Evolutionary conservation across 2,888 invertebrate genomes (phyloP).

Genomic region (Molorchus minor): DNA sequence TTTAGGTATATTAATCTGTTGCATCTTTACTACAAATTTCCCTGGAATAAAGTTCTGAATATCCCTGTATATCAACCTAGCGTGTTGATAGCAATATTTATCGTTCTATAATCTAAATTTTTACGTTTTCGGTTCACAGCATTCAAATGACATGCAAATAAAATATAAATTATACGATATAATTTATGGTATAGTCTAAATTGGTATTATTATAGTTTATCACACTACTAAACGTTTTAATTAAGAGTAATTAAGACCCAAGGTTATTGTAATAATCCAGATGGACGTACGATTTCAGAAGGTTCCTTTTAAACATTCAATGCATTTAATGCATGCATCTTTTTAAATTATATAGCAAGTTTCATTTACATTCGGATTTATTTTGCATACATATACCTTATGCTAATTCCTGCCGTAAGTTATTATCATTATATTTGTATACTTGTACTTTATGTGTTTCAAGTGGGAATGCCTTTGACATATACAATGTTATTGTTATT

Average conservation of each 20-base stretch:
- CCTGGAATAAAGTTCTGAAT: too few relatives aligned
- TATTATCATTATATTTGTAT: slow-evolving; percentile 40
- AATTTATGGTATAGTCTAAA: slow-evolving; percentile 53
- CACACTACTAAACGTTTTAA: slow-evolving; percentile 58
- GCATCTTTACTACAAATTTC: too few relatives aligned
- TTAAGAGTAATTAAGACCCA: slow-evolving; percentile 58
- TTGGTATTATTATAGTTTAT: slow-evolving; percentile 56
- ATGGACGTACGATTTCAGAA: slow-evolving; percentile 23
- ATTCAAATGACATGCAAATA: slow-evolving; percentile 47
- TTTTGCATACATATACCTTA: slow-evolving; percentile 38
- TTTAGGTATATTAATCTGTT: too few relatives aligned
- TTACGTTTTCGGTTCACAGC: slow-evolving; percentile 35
- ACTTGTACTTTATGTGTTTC: slow-evolving; percentile 37
- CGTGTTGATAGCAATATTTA: background rate
- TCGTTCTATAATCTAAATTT: slow-evolving; percentile 29
- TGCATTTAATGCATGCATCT: slow-evolving; percentile 34
- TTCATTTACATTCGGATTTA: slow-evolving; percentile 40
- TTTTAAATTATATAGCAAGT: slow-evolving; percentile 37
- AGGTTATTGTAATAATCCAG: slow-evolving; percentile 43
- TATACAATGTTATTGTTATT: slow-evolving; percentile 39
- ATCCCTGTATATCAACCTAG: too few relatives aligned
- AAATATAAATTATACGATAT: slow-evolving; percentile 50
- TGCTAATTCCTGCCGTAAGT: slow-evolving; percentile 34
- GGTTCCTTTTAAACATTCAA: slow-evolving; percentile 23
- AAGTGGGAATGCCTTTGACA: slow-evolving; percentile 37